Evolutionary conservation across 2,797 vertebrate genomes (phyloP).

Genomic region (Pempheris klunzingeri): DNA sequence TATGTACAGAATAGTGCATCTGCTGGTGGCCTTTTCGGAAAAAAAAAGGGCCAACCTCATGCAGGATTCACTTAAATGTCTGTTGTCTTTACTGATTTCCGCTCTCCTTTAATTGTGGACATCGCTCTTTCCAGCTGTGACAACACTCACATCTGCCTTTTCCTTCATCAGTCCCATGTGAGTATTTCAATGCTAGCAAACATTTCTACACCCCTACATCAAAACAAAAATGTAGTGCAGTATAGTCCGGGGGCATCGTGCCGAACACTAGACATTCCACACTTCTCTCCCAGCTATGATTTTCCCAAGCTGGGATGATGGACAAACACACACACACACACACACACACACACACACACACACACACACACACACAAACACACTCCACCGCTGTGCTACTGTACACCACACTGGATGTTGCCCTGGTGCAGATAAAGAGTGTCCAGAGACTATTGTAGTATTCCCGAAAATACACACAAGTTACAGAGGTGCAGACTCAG

Average conservation of each 20-base stretch:
- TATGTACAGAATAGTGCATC: slow-evolving; percentile 52
- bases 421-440: slow-evolving; percentile 33
- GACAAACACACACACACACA: slow-evolving; percentile 3
- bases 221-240: slow-evolving; percentile 13
- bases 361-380: slow-evolving; percentile 6
- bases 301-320: slow-evolving; percentile 56
- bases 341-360: slow-evolving; percentile 4
- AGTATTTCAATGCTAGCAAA: slow-evolving; percentile 30
- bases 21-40: slow-evolving; percentile 48
- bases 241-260: slow-evolving; percentile 19
- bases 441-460: slow-evolving; percentile 7
- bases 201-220: slow-evolving; percentile 24
- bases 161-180: slow-evolving; percentile 43
- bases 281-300: slow-evolving; percentile 45
- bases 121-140: slow-evolving; percentile 46
- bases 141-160: slow-evolving; percentile 53
- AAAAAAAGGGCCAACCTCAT: slow-evolving; percentile 19
- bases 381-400: slow-evolving; percentile 12
- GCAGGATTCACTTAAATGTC: slow-evolving; percentile 36
- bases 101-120: slow-evolving; percentile 17
- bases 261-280: slow-evolving; percentile 66
- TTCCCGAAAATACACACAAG: slow-evolving; percentile 25
- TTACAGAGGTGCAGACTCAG: background rate
- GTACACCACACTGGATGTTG: slow-evolving; percentile 17
- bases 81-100: slow-evolving; percentile 20